Conservation (phyloP, 1,140 invertebrate genomes). For the Orchestia grillus region DNA sequence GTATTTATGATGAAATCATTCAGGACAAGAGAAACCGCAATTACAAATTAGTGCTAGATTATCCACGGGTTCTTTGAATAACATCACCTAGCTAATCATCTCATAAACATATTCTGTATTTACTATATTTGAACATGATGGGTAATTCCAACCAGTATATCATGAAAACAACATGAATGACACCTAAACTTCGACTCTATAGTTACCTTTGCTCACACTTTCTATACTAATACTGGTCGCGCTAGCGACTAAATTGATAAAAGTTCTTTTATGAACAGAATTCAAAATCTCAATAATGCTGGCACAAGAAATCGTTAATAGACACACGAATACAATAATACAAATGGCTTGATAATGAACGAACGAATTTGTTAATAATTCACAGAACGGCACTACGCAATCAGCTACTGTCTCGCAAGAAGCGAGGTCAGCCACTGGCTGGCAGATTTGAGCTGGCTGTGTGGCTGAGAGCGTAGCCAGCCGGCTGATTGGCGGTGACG, state of each 20-base stretch:
- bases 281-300: not conserved
- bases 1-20: too few species aligned
- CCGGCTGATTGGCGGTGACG: not conserved
- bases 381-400: not conserved
- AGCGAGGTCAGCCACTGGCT: slow-evolving; percentile 3
- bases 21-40: too few species aligned
- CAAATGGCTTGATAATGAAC: not conserved
- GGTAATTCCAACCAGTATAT: too few species aligned
- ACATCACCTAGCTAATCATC: too few species aligned
- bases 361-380: not conserved
- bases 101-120: too few species aligned
- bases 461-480: not conserved
- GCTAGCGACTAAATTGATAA: not conserved
- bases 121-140: too few species aligned
- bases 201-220: not conserved
- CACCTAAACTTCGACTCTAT: not conserved
- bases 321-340: not conserved
- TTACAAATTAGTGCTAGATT: too few species aligned
- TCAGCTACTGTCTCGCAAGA: not conserved
- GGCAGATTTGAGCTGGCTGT: not conserved
- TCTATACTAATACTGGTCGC: not conserved
- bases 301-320: not conserved
- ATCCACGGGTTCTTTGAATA: too few species aligned
- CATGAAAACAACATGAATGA: not conserved
- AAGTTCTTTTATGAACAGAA: not conserved